phyloP scores from a whole-genome alignment of 2,113 vertebrate genomes.

The Channa maculata region DNA sequence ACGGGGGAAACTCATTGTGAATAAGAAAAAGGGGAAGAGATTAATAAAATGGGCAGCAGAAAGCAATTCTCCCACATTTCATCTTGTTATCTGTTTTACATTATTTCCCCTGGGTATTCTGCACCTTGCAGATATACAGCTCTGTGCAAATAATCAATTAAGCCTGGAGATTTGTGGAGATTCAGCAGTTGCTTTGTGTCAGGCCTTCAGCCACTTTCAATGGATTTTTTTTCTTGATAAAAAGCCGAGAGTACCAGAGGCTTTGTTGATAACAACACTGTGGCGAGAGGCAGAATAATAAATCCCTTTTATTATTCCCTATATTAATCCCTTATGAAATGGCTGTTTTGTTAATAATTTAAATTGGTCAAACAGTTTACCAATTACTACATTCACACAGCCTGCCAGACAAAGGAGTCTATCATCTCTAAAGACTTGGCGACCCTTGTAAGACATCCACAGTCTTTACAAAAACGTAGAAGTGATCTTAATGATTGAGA shows the following conservation, averaged over 20 bases:
- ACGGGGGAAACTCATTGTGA: slow-evolving; percentile 83
- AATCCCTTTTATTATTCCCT: slow-evolving; percentile 56
- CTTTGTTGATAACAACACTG: slow-evolving; percentile 74
- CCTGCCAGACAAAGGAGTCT: slow-evolving; percentile 39
- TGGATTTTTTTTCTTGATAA: slow-evolving; percentile 74
- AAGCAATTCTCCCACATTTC: slow-evolving; percentile 88
- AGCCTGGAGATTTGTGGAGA: slow-evolving; percentile 81
- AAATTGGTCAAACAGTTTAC: slow-evolving; percentile 69
- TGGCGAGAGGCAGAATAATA: slow-evolving; percentile 61
- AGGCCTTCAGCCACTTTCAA: slow-evolving; percentile 78
- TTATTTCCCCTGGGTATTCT: slow-evolving; percentile 87
- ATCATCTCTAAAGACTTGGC: slow-evolving; percentile 40
- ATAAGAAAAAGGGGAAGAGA: slow-evolving; percentile 79
- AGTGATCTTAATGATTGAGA: slow-evolving; percentile 51
- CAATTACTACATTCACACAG: slow-evolving; percentile 56
- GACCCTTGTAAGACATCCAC: slow-evolving; percentile 24
- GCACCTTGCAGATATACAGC: slow-evolving; percentile 84
- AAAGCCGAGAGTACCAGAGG: slow-evolving; percentile 65
- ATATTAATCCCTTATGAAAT: slow-evolving; percentile 35
- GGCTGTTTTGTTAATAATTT: slow-evolving; percentile 70
- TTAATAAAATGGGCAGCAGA: slow-evolving; percentile 85
- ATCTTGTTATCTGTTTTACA: slow-evolving; percentile 90
- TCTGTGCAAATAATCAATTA: slow-evolving; percentile 89
- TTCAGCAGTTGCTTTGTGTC: slow-evolving; percentile 78
- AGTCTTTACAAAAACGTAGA: slow-evolving; percentile 14